phyloP scores from a whole-genome alignment of 2,888 invertebrate species.

The Epistrophe grossulariae region DNA sequence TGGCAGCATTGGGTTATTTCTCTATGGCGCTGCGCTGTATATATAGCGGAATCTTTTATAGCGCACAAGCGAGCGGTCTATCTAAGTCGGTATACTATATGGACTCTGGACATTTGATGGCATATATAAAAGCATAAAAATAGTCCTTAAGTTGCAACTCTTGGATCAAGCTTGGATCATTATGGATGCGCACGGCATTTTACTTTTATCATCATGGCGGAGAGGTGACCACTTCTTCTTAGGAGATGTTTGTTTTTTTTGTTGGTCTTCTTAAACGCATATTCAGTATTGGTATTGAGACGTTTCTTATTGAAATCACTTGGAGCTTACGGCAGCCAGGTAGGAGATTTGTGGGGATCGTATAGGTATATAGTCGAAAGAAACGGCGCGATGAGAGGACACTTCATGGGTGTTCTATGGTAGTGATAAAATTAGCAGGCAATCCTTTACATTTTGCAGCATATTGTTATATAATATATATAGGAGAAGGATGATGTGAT shows the following conservation, averaged over 20 bases:
- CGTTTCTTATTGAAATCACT: constrained; percentile 68
- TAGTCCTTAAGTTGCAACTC: constrained; percentile 54
- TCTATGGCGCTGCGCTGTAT: constrained; percentile 66
- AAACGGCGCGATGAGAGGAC: constrained; percentile 55
- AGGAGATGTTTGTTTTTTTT: constrained; percentile 6
- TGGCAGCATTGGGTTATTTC: background rate
- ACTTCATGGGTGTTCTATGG: constrained; percentile 76
- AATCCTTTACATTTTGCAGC: constrained; percentile 55
- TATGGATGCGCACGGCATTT: constrained; percentile 67
- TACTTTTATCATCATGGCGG: constrained; percentile 60
- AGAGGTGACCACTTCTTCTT: constrained; percentile 35
- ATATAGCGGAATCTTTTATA: constrained; percentile 53
- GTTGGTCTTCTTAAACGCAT: constrained; percentile 5
- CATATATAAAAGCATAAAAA: constrained; percentile 73
- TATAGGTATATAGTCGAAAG: background rate
- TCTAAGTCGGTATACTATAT: constrained; percentile 26
- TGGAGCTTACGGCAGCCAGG: constrained; percentile 60
- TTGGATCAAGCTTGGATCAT: constrained; percentile 53
- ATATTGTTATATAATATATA: constrained; percentile 38
- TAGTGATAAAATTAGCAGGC: constrained; percentile 75
- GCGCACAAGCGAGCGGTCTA: constrained; percentile 52
- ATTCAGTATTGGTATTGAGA: constrained; percentile 68
- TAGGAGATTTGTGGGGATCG: constrained; percentile 67
- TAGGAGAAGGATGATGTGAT: constrained; percentile 6
- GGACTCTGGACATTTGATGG: constrained; percentile 62